These are phyloP conservation scores for Diogma glabrata DNA, from an alignment of 2,888 invertebrate genomes.

Conservation along the genomic window DNA sequence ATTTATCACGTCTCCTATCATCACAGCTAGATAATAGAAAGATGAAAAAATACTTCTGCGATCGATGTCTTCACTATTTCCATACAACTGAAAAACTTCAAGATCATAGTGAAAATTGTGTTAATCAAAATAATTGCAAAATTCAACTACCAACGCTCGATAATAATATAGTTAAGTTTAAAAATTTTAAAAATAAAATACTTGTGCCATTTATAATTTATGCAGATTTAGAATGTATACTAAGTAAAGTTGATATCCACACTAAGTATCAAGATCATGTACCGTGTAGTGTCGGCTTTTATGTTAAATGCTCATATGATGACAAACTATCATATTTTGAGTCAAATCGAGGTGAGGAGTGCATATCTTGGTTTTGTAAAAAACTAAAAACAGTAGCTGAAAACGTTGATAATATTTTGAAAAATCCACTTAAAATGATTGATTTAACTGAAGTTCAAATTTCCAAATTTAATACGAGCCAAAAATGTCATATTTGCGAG, in stretches of 20 bases:
- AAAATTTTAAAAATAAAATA: too few species aligned
- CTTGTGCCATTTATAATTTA: too few species aligned
- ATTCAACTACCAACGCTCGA: too few species aligned
- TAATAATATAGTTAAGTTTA: too few species aligned
- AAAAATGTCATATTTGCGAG: conserved; percentile 16
- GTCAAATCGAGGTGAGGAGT: conserved; percentile 11
- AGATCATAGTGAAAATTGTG: too few species aligned
- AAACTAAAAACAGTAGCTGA: conserved; percentile 5
- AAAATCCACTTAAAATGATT: background rate
- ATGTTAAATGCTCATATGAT: too few species aligned
- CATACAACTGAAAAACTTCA: too few species aligned
- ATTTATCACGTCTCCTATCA: conserved; percentile 16
- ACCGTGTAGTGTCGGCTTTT: conserved; percentile 19
- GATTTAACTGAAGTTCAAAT: background rate
- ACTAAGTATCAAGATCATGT: conserved; percentile 15
- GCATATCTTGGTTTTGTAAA: conserved; percentile 8
- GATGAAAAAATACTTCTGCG: too few species aligned
- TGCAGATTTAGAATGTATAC: too few species aligned
- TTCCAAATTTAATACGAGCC: conserved; percentile 1
- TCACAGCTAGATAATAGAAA: conserved; percentile 13
- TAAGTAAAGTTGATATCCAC: too few species aligned
- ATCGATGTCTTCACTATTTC: too few species aligned
- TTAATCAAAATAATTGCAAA: too few species aligned
- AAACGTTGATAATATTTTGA: background rate
- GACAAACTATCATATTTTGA: conserved; percentile 15